These are phyloP conservation scores for Eurystomus glaucurus DNA, from an alignment of 2,797 vertebrate genomes.

Conservation along the genomic window DNA sequence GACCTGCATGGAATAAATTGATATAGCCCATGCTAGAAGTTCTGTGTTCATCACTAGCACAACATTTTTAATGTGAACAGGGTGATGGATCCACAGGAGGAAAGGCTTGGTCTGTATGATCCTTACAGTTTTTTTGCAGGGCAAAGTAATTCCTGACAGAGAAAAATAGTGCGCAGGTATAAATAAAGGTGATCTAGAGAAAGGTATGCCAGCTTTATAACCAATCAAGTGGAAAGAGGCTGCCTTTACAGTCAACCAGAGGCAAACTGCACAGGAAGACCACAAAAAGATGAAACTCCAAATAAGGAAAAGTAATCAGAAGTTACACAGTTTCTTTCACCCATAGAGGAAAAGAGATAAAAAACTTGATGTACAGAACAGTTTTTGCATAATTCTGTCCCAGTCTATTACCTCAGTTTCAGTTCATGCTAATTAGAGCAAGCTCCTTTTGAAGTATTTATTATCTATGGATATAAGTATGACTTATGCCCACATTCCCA, in stretches of 20 bases:
- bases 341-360: neutral
- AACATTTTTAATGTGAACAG: fast-evolving
- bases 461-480: neutral
- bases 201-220: neutral
- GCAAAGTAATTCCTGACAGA: neutral
- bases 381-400: neutral
- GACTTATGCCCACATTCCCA: neutral
- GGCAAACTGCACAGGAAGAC: neutral
- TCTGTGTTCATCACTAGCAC: neutral
- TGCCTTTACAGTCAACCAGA: neutral
- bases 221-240: neutral
- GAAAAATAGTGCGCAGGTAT: neutral
- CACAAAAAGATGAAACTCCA: neutral
- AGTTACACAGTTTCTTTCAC: neutral
- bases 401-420: neutral
- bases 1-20: neutral
- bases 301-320: neutral
- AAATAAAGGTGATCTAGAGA: neutral
- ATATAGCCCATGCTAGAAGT: neutral
- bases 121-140: neutral
- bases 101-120: neutral
- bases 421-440: neutral
- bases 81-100: neutral
- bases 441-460: neutral
- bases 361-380: neutral